Base-by-base conservation (phyloP, 1,140 invertebrate species). In the Neodiprion fabricii region DNA sequence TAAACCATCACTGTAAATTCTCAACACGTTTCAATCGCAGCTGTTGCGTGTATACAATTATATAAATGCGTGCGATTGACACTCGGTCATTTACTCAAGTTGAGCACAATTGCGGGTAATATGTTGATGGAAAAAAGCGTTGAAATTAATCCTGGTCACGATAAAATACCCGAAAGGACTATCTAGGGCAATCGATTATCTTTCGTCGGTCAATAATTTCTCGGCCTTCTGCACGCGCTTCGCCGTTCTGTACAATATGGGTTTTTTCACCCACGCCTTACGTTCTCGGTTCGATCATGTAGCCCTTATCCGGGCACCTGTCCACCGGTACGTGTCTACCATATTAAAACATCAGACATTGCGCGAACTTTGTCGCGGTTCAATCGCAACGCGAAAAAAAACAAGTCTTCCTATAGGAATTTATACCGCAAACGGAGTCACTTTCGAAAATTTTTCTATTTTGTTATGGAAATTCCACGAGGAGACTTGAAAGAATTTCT, bases 241-340 rank as follows among this genome's bases (percentile, higher is more conserved):
- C 47, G 67, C 5, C 23, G 72, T 40, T 65, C 48, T 48, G 71
- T 14, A 61, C 11, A 17, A 61, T 61, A 61, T 61, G 53, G 21
- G 17, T 67, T 17, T 67, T 79, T 71, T 74, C n/a, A 48, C 8
- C 12, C 28, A 17, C n/a, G 71, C 9, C 12, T 69, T 21, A 69
- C 67, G 23, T 69, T 10, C 40, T 49, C 23, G 72, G 77, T 76
- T 77, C 75, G 73, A 72, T 76, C 49, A 40, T 61, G 71, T 75
- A 78, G 73, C 82, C 83, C 82, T 84, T 81, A 85, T 85, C 67
- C 71, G 69, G 72, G 74, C 76, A 82, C 76, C 69, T 81, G 77
- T 2, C 53, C 11, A 79, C 66, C 61, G 69, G 53, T 71, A 83
- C 82, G 82, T 83, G 82, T 77, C 74, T 23, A 71, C 48, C 76